These are phyloP conservation scores for Ormia ochracea DNA, from an alignment of 2,888 invertebrate species.

Conservation along the genomic window DNA sequence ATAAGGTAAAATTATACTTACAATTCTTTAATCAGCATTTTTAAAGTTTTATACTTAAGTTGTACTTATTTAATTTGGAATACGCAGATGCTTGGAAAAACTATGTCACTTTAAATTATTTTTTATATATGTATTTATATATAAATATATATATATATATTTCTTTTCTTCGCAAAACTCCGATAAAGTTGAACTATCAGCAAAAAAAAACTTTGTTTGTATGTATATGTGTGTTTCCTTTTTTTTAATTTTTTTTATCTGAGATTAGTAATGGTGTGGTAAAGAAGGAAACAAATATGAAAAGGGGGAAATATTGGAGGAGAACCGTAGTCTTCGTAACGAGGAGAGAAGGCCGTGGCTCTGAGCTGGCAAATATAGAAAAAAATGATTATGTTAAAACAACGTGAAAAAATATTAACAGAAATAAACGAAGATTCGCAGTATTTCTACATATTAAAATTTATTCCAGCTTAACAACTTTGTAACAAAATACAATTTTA, in stretches of 20 bases:
- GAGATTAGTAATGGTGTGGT: slow-evolving; percentile 30
- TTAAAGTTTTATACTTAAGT: slow-evolving; percentile 9
- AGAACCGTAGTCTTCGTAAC: slow-evolving; percentile 52
- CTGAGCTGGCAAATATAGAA: slow-evolving; percentile 59
- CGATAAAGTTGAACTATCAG: slow-evolving; percentile 16
- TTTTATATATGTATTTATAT: slow-evolving; percentile 11
- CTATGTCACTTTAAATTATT: background rate
- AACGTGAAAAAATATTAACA: background rate
- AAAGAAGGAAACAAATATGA: slow-evolving; percentile 56
- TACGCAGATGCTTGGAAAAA: background rate
- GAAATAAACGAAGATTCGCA: background rate
- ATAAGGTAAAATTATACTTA: slow-evolving; percentile 63
- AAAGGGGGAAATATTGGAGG: slow-evolving; percentile 52
- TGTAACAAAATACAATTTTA: background rate
- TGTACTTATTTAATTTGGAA: background rate
- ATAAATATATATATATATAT: too few relatives aligned
- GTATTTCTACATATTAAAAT: background rate
- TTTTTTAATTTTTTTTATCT: slow-evolving; percentile 15
- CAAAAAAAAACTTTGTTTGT: slow-evolving; percentile 49
- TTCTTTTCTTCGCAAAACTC: slow-evolving; percentile 41
- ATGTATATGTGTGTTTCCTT: slow-evolving; percentile 26
- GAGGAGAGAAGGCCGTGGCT: slow-evolving; percentile 56
- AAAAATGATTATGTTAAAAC: slow-evolving; percentile 26
- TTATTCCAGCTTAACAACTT: background rate
- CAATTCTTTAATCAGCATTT: slow-evolving; percentile 75